phyloP scores from a whole-genome alignment of 1,140 invertebrate species.

The Hermetia illucens region DNA sequence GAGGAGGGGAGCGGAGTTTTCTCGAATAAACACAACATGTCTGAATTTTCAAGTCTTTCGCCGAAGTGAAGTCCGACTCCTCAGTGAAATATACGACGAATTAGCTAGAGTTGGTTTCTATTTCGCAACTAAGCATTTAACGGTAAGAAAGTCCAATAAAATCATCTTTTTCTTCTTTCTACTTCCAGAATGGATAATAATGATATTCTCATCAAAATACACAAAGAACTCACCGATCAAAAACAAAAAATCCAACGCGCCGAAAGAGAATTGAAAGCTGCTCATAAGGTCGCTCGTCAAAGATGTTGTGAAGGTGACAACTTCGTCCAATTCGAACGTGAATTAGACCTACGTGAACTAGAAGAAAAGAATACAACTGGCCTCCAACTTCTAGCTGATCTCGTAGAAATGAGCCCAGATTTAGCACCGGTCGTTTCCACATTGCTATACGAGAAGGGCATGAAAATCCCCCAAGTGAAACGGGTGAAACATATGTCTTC shows the following conservation, averaged over 20 bases:
- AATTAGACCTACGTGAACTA: slow-evolving; percentile 24
- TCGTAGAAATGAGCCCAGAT: slow-evolving; percentile 18
- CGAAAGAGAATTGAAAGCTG: slow-evolving; percentile 19
- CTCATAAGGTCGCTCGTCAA: slow-evolving; percentile 16
- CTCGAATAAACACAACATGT: too few species aligned
- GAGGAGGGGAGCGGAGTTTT: too few species aligned
- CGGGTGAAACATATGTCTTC: slow-evolving; percentile 16
- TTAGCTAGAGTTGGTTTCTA: too few species aligned
- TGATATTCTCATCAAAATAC: slow-evolving; percentile 14
- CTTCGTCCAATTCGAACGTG: slow-evolving; percentile 19
- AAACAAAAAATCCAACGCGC: slow-evolving; percentile 20
- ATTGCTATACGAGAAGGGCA: slow-evolving; percentile 17
- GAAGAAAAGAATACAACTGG: slow-evolving; percentile 26
- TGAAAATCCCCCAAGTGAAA: slow-evolving; percentile 19
- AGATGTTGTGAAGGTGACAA: slow-evolving; percentile 22
- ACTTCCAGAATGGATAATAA: slow-evolving; percentile 13
- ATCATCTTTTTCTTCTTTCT: too few species aligned
- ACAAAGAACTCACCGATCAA: slow-evolving; percentile 21
- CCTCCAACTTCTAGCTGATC: slow-evolving; percentile 26
- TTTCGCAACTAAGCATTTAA: too few species aligned
- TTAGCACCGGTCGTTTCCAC: slow-evolving; percentile 18
- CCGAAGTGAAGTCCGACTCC: too few species aligned
- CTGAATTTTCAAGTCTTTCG: too few species aligned
- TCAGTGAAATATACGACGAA: too few species aligned
- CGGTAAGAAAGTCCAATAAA: too few species aligned